Conservation (phyloP, 2,888 invertebrate species). For the Diarsia mendica region DNA sequence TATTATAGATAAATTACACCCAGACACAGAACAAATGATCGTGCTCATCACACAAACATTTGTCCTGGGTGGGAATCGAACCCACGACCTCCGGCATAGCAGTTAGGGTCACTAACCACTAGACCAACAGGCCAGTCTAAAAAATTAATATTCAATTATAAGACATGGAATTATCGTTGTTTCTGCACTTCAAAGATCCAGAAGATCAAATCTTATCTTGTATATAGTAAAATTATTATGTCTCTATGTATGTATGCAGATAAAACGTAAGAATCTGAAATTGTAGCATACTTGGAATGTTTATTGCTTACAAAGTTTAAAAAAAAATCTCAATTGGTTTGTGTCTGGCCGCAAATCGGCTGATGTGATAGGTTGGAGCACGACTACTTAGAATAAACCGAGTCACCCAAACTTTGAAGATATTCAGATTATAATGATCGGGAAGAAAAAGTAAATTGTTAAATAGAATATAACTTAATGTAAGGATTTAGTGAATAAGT, state of each 20-base stretch:
- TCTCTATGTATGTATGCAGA: neutral
- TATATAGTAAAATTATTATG: neutral
- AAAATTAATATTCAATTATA: neutral
- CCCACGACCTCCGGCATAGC: no score
- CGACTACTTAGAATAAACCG: neutral
- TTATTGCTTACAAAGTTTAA: neutral
- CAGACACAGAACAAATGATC: no score
- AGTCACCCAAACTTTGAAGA: neutral
- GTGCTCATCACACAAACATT: no score
- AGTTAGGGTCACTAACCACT: no score
- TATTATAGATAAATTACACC: no score
- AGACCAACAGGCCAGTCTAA: no score
- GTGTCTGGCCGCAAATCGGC: neutral
- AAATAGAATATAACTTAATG: no score
- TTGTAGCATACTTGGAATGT: neutral
- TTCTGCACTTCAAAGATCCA: constrained; percentile 4
- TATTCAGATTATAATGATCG: no score
- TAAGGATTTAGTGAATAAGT: no score
- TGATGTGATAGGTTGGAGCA: neutral
- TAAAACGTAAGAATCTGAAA: neutral
- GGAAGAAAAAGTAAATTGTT: no score
- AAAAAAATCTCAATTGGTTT: no score
- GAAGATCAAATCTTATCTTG: neutral
- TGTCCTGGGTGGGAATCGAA: no score
- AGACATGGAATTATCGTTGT: neutral